phyloP scores from a whole-genome alignment of 2,113 vertebrate species.

The Chloebia gouldiae region DNA sequence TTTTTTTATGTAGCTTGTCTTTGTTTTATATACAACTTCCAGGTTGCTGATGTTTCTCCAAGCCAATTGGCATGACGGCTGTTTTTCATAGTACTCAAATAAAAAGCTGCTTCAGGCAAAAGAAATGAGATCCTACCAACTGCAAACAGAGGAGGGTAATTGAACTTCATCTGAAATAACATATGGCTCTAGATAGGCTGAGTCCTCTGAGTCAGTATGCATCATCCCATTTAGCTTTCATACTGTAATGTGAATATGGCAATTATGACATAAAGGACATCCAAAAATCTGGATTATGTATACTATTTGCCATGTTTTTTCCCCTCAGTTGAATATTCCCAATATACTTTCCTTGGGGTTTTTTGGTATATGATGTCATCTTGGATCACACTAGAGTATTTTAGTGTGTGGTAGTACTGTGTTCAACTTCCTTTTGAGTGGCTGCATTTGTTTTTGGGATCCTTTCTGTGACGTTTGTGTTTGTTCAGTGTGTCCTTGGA shows the following conservation, averaged over 20 bases:
- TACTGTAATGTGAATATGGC: not conserved
- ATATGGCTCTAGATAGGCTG: not conserved
- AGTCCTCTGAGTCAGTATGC: not conserved
- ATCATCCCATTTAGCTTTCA: not conserved
- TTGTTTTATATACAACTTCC: conserved; percentile 24
- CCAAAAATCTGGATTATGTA: not conserved
- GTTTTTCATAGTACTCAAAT: conserved; percentile 47
- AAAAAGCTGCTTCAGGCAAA: conserved; percentile 37
- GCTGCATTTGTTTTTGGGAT: not conserved
- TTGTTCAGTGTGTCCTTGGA: conserved; percentile 6
- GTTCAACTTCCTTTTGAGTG: not conserved
- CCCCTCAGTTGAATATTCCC: not conserved
- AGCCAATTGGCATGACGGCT: not conserved
- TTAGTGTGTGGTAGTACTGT: not conserved
- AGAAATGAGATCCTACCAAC: not conserved
- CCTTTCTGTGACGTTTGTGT: not conserved
- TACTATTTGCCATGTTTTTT: not conserved
- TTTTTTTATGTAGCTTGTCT: not conserved
- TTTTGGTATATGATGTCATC: not conserved
- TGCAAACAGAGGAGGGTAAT: not conserved
- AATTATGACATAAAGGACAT: not conserved
- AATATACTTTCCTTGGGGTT: not conserved
- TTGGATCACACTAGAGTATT: not conserved
- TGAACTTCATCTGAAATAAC: conserved; percentile 2
- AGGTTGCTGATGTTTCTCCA: conserved; percentile 20